Conservation (phyloP, 2,113 vertebrate genomes). For the Leucosticte australis region DNA sequence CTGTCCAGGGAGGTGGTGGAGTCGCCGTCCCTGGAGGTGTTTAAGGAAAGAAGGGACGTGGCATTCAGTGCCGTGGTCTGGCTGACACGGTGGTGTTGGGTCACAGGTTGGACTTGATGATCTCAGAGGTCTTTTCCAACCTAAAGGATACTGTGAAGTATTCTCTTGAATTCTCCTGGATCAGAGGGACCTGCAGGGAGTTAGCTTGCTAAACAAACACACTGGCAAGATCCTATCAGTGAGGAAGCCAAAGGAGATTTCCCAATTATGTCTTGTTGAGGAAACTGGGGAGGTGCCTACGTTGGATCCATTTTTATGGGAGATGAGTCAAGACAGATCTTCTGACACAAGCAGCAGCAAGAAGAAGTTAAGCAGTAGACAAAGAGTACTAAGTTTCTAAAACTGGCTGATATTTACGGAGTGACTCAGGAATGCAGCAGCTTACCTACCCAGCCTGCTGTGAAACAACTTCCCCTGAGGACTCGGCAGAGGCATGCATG, state of each 20-base stretch:
- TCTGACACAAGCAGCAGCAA: not conserved
- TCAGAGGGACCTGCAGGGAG: not conserved
- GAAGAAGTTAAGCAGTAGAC: not conserved
- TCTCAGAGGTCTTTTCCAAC: not conserved
- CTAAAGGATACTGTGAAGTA: not conserved
- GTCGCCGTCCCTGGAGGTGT: not conserved
- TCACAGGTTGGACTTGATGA: not conserved
- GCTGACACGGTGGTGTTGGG: not conserved
- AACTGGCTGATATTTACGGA: not conserved
- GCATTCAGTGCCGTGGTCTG: accelerated
- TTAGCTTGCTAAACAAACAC: not conserved
- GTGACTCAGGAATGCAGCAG: not conserved
- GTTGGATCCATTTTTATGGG: not conserved
- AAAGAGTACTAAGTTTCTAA: not conserved
- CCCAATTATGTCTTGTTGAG: accelerated
- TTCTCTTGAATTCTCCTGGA: not conserved
- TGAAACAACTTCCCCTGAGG: not conserved
- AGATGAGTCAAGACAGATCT: not conserved
- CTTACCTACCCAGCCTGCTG: not conserved
- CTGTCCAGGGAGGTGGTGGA: not conserved
- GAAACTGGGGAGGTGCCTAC: not conserved
- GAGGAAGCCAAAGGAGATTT: not conserved
- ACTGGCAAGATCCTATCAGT: accelerated
- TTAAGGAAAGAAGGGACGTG: accelerated
- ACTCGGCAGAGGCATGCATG: not conserved